Conservation (phyloP, 2,113 vertebrate genomes). For the Balaeniceps rex region DNA sequence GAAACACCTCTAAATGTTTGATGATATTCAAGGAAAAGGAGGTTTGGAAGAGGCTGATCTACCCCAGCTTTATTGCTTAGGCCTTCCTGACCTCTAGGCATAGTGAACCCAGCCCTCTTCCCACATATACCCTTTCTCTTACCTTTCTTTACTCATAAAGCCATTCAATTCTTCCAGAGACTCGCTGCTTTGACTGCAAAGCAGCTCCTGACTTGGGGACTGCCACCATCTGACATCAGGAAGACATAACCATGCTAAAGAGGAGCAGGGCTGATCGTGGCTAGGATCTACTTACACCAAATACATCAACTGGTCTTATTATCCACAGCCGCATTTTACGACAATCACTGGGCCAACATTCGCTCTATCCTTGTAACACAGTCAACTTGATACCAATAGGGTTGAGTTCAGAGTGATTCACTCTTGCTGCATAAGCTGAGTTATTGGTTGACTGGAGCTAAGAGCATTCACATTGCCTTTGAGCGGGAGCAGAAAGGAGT, state of each 20-base stretch:
- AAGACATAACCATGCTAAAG: not conserved
- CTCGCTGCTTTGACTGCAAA: not conserved
- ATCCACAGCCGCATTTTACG: not conserved
- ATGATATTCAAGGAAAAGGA: not conserved
- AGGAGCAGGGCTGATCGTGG: not conserved
- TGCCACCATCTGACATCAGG: not conserved
- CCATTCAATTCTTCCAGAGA: not conserved
- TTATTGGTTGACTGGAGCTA: not conserved
- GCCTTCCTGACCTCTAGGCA: not conserved
- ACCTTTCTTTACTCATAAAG: not conserved
- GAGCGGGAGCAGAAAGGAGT: not conserved
- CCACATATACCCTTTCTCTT: not conserved
- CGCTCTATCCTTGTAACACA: not conserved
- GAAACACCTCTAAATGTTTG: not conserved
- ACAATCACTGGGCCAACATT: not conserved
- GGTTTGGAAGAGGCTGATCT: not conserved
- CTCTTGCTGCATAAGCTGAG: not conserved
- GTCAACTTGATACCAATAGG: not conserved
- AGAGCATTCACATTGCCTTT: not conserved
- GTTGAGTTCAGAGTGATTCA: not conserved
- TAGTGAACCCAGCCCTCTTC: not conserved
- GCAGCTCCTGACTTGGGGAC: not conserved
- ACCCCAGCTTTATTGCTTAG: not conserved
- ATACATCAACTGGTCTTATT: not conserved
- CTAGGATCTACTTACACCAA: not conserved